These are phyloP conservation scores for Taenioides sp. DNA, from an alignment of 2,797 vertebrate genomes.

Conservation along the genomic window DNA sequence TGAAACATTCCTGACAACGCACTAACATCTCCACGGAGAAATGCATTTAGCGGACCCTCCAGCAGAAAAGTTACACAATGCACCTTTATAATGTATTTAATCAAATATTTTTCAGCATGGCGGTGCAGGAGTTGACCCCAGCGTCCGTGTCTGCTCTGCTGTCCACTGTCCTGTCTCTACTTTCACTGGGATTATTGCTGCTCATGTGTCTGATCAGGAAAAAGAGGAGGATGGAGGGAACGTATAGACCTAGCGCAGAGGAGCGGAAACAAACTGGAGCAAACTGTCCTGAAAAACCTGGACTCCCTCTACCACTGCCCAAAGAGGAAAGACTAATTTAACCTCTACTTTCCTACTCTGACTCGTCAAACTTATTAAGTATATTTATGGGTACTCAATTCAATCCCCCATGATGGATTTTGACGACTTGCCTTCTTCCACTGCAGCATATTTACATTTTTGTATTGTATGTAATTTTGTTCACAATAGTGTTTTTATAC, in stretches of 20 bases:
- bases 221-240: constrained; percentile 84
- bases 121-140: constrained; percentile 24
- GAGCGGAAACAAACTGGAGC: constrained; percentile 79
- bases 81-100: background rate
- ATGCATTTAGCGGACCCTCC: no score
- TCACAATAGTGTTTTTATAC: constrained; percentile 27
- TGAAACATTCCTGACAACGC: no score
- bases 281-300: constrained; percentile 67
- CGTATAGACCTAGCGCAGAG: constrained; percentile 84
- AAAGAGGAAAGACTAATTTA: constrained; percentile 90
- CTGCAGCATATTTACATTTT: constrained; percentile 11
- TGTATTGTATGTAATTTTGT: constrained; percentile 24
- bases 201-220: constrained; percentile 81
- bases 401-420: background rate
- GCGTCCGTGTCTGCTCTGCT: constrained; percentile 11
- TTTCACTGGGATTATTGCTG: constrained; percentile 67
- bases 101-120: constrained; percentile 37
- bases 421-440: background rate
- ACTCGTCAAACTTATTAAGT: background rate
- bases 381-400: background rate
- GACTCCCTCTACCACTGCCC: constrained; percentile 81
- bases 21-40: no score
- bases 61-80: no score
- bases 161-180: constrained; percentile 50
- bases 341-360: constrained; percentile 27